Base-by-base conservation (phyloP, 2,888 invertebrate genomes). In the Aphidius colemani region DNA sequence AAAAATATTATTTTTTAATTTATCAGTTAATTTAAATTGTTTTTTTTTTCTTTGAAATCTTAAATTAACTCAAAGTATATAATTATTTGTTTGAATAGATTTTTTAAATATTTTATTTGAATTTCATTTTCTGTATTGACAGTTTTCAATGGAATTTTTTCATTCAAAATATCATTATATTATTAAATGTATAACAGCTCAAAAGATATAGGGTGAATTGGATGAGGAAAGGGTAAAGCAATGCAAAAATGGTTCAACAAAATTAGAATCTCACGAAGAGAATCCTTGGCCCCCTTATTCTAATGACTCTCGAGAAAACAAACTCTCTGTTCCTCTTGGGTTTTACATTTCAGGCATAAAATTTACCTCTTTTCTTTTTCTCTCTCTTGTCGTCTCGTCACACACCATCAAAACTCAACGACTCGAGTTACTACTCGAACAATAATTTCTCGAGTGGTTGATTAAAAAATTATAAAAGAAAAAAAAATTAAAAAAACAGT, bases 241-340 rank as follows among this genome's bases (percentile, higher is more conserved):
- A 30, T 30, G 30, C 30, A 30, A 30, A 30, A 30, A 30, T 5
- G 30, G 5, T 30, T 30, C 30, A 39, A 48, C 58, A 41, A 48
- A 48, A 48, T 48, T 45, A 48, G 44, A 59, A 39, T 48, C 48
- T 48, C 49, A 39, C 45, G 48, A 49, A 3, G 18, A 41, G 49
- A 30, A 59, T 59, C 48, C 49, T 59, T 59, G 58, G 58, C 58
- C 58, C 58, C 58, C 49, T 59, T 59, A 57, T 59, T 58, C 58
- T 59, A 59, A 59, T 49, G 48, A 59, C 58, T 59, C 58, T 59
- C 41, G 48, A 59, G 48, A 49, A 41, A 30, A 58, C 48, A 58
- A 58, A 59, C 49, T 44, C 49, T 49, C 30, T 13, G 30, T 30
- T 30, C 30, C 30, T 30, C 30, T 30, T 30, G 5, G 30, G 30